Conservation (phyloP, 2,888 invertebrate genomes). For the Tenthredo distinguenda region DNA sequence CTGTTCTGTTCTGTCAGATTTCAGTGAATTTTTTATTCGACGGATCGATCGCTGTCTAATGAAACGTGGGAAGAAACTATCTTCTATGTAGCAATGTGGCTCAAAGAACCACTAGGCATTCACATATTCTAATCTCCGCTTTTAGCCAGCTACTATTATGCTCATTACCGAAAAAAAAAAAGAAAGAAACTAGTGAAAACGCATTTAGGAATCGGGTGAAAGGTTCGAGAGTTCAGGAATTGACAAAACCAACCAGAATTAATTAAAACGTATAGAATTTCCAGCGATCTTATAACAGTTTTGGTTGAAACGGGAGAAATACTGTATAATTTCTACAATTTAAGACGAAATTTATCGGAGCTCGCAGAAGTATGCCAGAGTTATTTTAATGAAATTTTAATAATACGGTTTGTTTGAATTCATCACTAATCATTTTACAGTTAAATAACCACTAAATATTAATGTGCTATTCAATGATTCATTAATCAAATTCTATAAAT, state of each 20-base stretch:
- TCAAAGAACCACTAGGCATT: not conserved
- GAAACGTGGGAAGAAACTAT: not conserved
- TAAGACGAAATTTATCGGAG: not conserved
- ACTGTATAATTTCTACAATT: not conserved
- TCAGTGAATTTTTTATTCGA: not conserved
- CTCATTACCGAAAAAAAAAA: not conserved
- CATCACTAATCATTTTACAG: constrained; percentile 27
- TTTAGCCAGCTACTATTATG: not conserved
- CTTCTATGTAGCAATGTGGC: not conserved
- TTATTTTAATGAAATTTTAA: not conserved
- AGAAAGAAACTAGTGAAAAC: not conserved
- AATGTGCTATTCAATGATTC: not conserved
- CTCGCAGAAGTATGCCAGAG: not conserved
- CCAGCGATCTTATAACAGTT: not conserved
- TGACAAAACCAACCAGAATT: constrained; percentile 2
- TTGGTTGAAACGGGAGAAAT: not conserved
- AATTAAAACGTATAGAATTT: not conserved
- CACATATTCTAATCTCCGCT: not conserved
- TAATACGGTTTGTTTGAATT: constrained; percentile 6
- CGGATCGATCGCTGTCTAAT: not conserved
- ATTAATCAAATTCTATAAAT: not conserved
- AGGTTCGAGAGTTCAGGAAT: not conserved
- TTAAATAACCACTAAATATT: not conserved
- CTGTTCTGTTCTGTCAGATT: not conserved
- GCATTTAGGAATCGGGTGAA: constrained; percentile 4